Conservation (phyloP, 2,797 vertebrate genomes). For the Numenius phaeopus region DNA sequence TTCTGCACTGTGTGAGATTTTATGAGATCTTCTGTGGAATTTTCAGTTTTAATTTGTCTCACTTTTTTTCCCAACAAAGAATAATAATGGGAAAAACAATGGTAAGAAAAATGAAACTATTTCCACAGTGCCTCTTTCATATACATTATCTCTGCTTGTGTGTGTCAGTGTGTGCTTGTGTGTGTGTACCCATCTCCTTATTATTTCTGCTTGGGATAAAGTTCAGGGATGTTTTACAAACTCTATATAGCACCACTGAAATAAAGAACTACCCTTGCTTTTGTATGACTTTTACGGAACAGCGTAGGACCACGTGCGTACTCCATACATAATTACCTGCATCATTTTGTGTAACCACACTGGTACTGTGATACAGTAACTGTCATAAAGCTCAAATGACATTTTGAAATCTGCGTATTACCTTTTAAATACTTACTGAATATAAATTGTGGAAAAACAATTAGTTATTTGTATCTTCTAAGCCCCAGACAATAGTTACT, state of each 20-base stretch:
- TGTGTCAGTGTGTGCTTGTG: not conserved
- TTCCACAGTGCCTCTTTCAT: not conserved
- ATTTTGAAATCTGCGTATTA: not conserved
- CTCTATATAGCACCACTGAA: not conserved
- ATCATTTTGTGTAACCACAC: not conserved
- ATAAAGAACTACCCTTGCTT: not conserved
- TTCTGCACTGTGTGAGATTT: not conserved
- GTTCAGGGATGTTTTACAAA: not conserved
- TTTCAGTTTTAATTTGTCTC: not conserved
- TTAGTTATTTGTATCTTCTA: not conserved
- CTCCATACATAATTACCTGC: fast-evolving
- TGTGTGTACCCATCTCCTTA: not conserved
- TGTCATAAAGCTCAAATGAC: not conserved
- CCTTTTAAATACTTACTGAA: not conserved
- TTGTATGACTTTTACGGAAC: not conserved
- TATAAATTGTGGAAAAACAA: not conserved
- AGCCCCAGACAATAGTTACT: not conserved
- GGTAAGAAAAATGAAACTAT: not conserved
- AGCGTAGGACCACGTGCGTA: not conserved
- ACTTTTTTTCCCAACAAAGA: not conserved
- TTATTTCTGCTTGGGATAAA: not conserved
- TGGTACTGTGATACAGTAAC: not conserved
- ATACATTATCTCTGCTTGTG: not conserved
- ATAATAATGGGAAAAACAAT: not conserved
- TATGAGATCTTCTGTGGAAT: not conserved